Percentiles rank a stretch among this genome's conserved stretches.
Evolutionary conservation across 2,797 vertebrate genomes (phyloP).

Genomic region (Acanthurus tractus): DNA sequence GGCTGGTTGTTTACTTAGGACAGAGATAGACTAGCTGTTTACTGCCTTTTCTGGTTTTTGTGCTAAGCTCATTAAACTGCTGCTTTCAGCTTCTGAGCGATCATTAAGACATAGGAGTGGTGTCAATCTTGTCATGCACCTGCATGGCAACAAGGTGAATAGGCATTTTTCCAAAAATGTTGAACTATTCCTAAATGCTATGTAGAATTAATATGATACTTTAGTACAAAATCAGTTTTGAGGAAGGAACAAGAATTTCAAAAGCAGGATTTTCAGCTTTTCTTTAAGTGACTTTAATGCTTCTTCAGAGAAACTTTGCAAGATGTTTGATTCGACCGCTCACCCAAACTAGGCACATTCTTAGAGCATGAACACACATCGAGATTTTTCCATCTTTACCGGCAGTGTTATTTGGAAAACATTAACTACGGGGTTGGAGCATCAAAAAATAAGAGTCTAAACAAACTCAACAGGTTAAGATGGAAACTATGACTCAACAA

Average conservation of each 20-base stretch:
- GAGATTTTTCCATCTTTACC: constrained; percentile 28
- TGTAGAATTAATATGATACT: neutral
- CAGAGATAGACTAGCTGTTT: neutral
- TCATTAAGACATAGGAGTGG: neutral
- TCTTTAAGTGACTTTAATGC: neutral
- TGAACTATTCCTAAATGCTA: neutral
- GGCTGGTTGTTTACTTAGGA: neutral
- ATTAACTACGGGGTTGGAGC: constrained; percentile 6
- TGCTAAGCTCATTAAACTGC: neutral
- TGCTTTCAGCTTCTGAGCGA: no score
- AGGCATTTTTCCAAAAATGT: neutral
- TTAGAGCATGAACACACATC: constrained; percentile 11
- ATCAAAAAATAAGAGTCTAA: constrained; percentile 7
- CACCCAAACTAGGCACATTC: constrained; percentile 44
- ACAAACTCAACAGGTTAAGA: constrained; percentile 26
- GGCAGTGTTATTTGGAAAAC: constrained; percentile 6
- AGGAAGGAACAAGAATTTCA: neutral
- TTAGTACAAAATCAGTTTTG: neutral
- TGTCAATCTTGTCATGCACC: neutral
- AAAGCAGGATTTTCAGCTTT: neutral
- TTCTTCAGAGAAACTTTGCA: constrained; percentile 5
- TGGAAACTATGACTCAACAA: constrained; percentile 37
- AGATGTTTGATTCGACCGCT: constrained; percentile 22
- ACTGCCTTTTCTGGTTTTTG: neutral
- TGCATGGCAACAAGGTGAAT: neutral